Conservation (phyloP, 2,888 invertebrate genomes). For the Nebria brevicollis region DNA sequence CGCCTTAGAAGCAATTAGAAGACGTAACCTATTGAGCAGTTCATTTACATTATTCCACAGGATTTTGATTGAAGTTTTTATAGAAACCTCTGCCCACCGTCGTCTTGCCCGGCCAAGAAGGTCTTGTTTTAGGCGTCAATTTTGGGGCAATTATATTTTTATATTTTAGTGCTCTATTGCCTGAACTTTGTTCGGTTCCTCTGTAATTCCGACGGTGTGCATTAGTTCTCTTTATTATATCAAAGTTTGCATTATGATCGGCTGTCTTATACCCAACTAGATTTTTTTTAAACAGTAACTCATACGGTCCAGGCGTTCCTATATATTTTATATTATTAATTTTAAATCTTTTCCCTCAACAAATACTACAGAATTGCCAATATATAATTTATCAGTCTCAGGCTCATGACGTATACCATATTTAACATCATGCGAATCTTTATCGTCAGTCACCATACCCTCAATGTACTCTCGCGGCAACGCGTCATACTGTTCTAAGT, state of each 20-base stretch:
- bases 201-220: no score
- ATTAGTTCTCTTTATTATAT: no score
- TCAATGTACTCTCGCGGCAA: conserved; percentile 19
- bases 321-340: conserved; percentile 18
- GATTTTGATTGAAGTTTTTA: not conserved
- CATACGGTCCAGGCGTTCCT: conserved; percentile 44
- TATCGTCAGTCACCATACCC: conserved; percentile 18
- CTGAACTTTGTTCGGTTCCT: no score
- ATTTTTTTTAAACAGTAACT: not conserved
- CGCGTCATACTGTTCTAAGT: no score
- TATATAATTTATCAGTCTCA: not conserved
- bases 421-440: conserved; percentile 22
- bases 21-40: not conserved
- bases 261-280: no score
- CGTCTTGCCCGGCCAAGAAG: not conserved
- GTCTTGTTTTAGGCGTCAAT: conserved; percentile 11
- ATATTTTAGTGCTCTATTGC: no score
- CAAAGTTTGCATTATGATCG: no score
- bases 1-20: not conserved
- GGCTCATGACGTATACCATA: conserved; percentile 25
- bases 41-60: conserved; percentile 7
- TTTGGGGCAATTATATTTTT: no score
- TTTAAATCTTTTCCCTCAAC: not conserved
- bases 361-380: conserved; percentile 31
- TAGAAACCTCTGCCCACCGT: not conserved